Evolutionary conservation across 2,888 invertebrate species (phyloP).

Genomic region (Tineola bisselliella): DNA sequence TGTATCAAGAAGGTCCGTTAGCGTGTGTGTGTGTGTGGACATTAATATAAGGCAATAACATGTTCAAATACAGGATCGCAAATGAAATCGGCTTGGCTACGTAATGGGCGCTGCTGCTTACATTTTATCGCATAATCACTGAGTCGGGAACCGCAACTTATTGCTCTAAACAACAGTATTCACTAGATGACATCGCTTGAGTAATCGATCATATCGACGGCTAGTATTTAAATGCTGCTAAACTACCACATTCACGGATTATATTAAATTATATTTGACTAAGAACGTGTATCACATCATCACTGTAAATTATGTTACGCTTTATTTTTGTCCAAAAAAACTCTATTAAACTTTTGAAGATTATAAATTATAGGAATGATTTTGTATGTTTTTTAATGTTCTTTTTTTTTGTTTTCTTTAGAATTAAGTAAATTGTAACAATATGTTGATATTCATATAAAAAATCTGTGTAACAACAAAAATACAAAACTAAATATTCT

Average conservation of each 20-base stretch:
- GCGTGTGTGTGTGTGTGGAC: conserved; percentile 21
- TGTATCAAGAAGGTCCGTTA: conserved; percentile 18
- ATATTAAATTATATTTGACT: no score
- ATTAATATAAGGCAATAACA: conserved; percentile 26
- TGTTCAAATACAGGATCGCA: conserved; percentile 42
- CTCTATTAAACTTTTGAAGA: no score
- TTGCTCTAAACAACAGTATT: conserved; percentile 14
- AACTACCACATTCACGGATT: not conserved
- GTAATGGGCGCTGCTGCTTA: conserved; percentile 25
- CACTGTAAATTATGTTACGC: no score
- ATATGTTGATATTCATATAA: no score
- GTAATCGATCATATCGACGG: not conserved
- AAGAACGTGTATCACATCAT: no score
- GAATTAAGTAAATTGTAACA: no score
- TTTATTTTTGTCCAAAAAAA: no score
- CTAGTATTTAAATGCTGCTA: not conserved
- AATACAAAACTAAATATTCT: no score
- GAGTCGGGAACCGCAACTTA: conserved; percentile 18
- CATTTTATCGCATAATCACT: conserved; percentile 25
- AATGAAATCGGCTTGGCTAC: conserved; percentile 51
- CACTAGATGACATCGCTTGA: not conserved
- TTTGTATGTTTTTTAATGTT: no score
- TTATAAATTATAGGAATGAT: no score
- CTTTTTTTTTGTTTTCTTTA: no score
- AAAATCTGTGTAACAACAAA: no score